Percentiles rank a stretch among this genome's conserved stretches.
Evolutionary conservation across 2,797 vertebrate species (phyloP).

Genomic region (Erethizon dorsatum): DNA sequence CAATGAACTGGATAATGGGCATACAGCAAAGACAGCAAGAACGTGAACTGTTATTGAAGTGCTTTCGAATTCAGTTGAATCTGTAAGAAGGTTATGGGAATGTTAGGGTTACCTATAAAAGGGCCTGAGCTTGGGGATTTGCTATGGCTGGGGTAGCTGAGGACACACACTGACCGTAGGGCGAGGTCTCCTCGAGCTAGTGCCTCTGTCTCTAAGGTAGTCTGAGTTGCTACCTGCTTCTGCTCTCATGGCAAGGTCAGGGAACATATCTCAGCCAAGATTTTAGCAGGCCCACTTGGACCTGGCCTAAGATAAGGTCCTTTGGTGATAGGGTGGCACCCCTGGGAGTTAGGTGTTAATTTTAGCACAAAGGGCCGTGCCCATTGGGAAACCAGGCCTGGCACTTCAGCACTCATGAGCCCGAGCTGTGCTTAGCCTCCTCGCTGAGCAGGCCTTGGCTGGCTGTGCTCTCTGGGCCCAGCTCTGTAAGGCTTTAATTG

Average conservation of each 20-base stretch:
- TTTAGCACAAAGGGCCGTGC: not conserved
- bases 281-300: not conserved
- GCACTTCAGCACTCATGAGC: not conserved
- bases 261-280: not conserved
- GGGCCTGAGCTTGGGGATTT: not conserved
- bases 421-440: not conserved
- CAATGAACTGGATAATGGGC: not conserved
- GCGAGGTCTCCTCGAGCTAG: not conserved
- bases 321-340: not conserved
- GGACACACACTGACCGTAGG: not conserved
- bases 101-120: not conserved
- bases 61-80: conserved; percentile 1
- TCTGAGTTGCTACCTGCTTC: not conserved
- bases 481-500: not conserved
- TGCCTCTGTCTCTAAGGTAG: not conserved
- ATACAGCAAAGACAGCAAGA: not conserved
- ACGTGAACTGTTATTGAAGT: not conserved
- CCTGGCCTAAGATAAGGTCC: not conserved
- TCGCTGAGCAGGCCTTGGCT: not conserved
- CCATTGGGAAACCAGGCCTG: not conserved
- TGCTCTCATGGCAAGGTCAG: not conserved
- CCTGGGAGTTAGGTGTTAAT: not conserved
- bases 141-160: not conserved
- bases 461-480: not conserved
- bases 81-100: not conserved